Conservation (phyloP, 2,888 invertebrate species). For the Dendrolimus pini region DNA sequence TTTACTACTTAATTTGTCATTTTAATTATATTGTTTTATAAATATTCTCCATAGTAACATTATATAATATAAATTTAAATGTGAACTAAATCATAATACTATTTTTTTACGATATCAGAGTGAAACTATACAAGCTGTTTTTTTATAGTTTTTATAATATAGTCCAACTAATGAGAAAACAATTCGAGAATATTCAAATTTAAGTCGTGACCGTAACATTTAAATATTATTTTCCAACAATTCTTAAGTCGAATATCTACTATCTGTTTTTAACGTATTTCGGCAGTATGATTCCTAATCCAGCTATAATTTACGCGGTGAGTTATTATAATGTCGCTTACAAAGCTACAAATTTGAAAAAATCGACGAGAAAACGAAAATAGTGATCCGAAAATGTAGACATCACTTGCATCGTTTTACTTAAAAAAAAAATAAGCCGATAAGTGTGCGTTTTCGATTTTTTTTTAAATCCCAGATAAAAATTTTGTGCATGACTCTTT, state of each 20-base stretch:
- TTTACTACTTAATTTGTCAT: slow-evolving; percentile 70
- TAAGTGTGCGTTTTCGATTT: slow-evolving; percentile 9
- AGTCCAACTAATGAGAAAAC: no score
- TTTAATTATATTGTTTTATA: slow-evolving; percentile 49
- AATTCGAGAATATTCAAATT: no score
- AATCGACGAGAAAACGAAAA: slow-evolving; percentile 16
- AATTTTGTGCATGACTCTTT: slow-evolving; percentile 8
- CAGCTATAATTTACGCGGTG: slow-evolving; percentile 59
- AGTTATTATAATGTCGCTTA: slow-evolving; percentile 47
- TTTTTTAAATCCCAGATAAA: neutral
- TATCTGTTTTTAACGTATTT: slow-evolving; percentile 33
- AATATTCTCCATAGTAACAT: slow-evolving; percentile 54
- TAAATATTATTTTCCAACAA: slow-evolving; percentile 11
- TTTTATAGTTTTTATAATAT: no score
- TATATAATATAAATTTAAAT: slow-evolving; percentile 60
- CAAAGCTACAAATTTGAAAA: slow-evolving; percentile 37
- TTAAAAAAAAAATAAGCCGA: slow-evolving; percentile 9
- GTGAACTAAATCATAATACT: slow-evolving; percentile 67
- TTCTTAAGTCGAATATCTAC: slow-evolving; percentile 41
- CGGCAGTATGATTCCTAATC: slow-evolving; percentile 51
- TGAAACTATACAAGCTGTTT: no score
- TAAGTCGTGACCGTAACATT: no score
- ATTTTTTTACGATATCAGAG: slow-evolving; percentile 23
- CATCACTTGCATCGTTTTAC: neutral
- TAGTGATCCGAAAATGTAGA: slow-evolving; percentile 2